Evolutionary conservation across 2,888 invertebrate species (phyloP), one percentile per base, ranked within the genome.

Genomic region (Macrophya alboannulata): DNA sequence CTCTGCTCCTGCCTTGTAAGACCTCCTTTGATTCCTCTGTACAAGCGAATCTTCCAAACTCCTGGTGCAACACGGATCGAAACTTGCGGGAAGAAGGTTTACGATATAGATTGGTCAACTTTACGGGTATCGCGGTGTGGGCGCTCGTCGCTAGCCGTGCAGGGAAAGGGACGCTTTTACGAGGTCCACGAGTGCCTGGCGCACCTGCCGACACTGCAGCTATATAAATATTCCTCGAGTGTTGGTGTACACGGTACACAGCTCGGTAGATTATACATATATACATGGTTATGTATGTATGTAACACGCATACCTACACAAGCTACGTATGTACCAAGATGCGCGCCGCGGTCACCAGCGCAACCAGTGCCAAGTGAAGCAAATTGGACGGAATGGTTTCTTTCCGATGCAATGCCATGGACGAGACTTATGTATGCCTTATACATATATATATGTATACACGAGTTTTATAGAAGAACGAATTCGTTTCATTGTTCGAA

Each of bases 61-160:
- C 48, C 83, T 25, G 83, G 45, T 65, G 83, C 43, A 31, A 83
- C 68, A 25, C 17, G 68, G 48, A 31, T 40, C 43, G 68, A 48
- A 62, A 68, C 48, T 40, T 21, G 40, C n/a, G 81, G 40, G 81
- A 48, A 40, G 83, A 62, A 31, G 83, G 83, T 83, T 83, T 83
- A 83, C 83, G 83, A 48, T 83, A 83, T 83, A 68, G 83, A 71
- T 83, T 83, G 83, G 83, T 83, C 83, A 83, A 83, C 68, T 83
- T 83, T 83, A 83, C 83, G 83, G 83, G 68, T 31, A 71, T 71
- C 71, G 48, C 31, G 68, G 68, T 21, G n/a, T n/a, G 25, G 15
- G 83, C 17, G 48, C 68, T 68, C 65, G 43, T 79, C 37, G 59
- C n/a, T 62, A 45, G 43, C 62, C n/a, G 79, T 37, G 68, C n/a